Evolutionary conservation across 2,888 invertebrate genomes (phyloP).

Genomic region (Coelopa pilipes): DNA sequence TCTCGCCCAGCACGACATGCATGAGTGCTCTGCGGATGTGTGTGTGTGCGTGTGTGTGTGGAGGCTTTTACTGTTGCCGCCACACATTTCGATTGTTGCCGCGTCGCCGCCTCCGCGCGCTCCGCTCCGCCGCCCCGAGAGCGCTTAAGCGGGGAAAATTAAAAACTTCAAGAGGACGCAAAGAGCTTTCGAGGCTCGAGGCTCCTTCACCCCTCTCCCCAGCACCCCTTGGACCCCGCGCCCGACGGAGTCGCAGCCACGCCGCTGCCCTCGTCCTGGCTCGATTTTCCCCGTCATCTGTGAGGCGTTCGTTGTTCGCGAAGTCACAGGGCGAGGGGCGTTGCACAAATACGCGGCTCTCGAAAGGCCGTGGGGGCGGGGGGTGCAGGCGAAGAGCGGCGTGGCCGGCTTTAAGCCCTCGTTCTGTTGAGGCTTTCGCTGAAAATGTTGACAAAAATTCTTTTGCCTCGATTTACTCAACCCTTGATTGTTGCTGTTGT

Average conservation of each 20-base stretch:
- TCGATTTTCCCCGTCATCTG: too few species aligned
- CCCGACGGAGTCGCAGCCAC: too few species aligned
- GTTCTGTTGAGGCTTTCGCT: neutral
- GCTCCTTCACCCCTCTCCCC: neutral
- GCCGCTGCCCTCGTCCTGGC: too few species aligned
- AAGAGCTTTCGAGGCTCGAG: slow-evolving; percentile 59
- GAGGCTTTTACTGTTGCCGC: slow-evolving; percentile 37
- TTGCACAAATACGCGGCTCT: too few species aligned
- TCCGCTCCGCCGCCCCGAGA: slow-evolving; percentile 58
- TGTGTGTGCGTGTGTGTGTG: slow-evolving; percentile 17
- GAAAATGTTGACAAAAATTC: slow-evolving; percentile 11
- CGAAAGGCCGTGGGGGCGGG: too few species aligned
- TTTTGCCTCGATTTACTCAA: neutral
- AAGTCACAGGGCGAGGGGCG: too few species aligned
- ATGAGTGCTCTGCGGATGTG: neutral
- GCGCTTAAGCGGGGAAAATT: slow-evolving; percentile 63
- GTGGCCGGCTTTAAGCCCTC: neutral
- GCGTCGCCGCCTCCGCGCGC: slow-evolving; percentile 40
- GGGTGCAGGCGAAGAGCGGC: too few species aligned
- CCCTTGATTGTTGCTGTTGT: neutral
- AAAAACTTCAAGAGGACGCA: slow-evolving; percentile 63
- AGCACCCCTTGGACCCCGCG: too few species aligned
- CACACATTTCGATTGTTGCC: slow-evolving; percentile 42
- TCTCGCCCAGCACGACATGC: neutral
- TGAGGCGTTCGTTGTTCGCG: too few species aligned